A percentile compares a stretch with the other conserved stretches of the same genome.
Conservation (phyloP, 1,140 invertebrate species). For the Lanistes nyassanus region DNA sequence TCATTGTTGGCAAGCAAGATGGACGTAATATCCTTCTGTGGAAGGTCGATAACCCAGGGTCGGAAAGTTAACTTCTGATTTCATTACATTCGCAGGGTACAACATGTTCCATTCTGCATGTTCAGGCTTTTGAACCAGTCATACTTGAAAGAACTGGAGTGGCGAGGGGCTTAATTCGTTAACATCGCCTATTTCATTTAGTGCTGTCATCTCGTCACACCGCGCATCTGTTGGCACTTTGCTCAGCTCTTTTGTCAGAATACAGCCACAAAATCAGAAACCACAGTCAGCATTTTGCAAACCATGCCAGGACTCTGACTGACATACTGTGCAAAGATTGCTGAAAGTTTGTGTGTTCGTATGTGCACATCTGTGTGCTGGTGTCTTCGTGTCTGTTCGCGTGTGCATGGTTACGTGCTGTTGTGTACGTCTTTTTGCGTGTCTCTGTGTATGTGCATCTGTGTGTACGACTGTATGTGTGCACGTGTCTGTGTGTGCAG, state of each 20-base stretch:
- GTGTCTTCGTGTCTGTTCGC: not conserved
- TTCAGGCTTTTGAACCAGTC: too few species aligned
- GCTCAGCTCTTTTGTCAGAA: not conserved
- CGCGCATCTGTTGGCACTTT: not conserved
- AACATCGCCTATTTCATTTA: not conserved
- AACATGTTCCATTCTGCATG: too few species aligned
- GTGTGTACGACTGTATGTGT: constrained; percentile 13
- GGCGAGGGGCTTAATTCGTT: not conserved
- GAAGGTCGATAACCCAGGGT: not conserved
- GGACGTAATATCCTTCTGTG: not conserved
- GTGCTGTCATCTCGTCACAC: not conserved
- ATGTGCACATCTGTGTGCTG: not conserved
- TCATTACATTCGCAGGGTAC: too few species aligned
- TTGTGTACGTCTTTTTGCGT: not conserved
- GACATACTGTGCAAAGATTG: not conserved
- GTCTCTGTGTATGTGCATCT: not conserved
- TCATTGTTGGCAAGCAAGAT: not conserved
- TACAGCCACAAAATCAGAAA: not conserved
- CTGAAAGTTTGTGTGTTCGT: constrained; percentile 1
- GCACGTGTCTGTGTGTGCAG: constrained; percentile 11
- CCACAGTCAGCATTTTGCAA: not conserved
- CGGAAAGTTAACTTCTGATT: too few species aligned
- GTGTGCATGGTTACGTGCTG: not conserved
- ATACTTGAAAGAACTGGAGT: too few species aligned
- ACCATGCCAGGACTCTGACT: not conserved